Percentiles rank a stretch among this genome's conserved stretches.
These are phyloP conservation scores for Notarius lentiginosus DNA, from an alignment of 2,113 vertebrate genomes.

Conservation along the genomic window DNA sequence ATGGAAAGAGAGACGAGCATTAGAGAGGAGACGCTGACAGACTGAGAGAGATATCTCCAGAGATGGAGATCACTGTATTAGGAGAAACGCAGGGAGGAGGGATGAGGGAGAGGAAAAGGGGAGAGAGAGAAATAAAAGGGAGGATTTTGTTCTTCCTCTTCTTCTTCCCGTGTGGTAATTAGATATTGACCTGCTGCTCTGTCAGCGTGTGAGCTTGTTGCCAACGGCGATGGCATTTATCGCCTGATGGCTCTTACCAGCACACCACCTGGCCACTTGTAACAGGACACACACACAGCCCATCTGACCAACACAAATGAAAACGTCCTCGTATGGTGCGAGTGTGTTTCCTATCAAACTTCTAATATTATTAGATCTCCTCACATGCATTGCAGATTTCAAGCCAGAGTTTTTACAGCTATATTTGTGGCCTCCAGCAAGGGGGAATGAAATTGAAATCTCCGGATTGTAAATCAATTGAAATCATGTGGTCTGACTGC, in stretches of 20 bases:
- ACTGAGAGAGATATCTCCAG: conserved; percentile 32
- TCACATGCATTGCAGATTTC: neutral
- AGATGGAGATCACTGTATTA: conserved; percentile 41
- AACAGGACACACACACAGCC: conserved; percentile 20
- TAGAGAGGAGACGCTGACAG: conserved; percentile 54
- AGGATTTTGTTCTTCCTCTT: conserved; percentile 50
- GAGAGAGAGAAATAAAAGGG: conserved; percentile 33
- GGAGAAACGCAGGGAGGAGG: neutral
- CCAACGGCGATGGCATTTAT: conserved; percentile 41
- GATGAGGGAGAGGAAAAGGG: conserved; percentile 41
- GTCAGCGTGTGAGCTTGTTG: conserved; percentile 48
- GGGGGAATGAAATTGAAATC: neutral
- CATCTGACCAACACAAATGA: conserved; percentile 25
- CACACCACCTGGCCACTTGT: conserved; percentile 36
- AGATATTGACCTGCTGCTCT: conserved; percentile 68
- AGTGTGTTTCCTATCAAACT: conserved; percentile 18
- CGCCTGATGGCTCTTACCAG: conserved; percentile 45
- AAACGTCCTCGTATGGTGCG: conserved; percentile 4
- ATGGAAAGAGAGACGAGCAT: conserved; percentile 56
- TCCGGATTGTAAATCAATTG: neutral
- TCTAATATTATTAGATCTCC: neutral
- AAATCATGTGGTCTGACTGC: neutral
- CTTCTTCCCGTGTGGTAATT: conserved; percentile 66
- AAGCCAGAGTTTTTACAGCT: neutral
- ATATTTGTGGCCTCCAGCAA: neutral